Conservation (phyloP, 2,888 invertebrate genomes). For the Halocaridina rubra region DNA sequence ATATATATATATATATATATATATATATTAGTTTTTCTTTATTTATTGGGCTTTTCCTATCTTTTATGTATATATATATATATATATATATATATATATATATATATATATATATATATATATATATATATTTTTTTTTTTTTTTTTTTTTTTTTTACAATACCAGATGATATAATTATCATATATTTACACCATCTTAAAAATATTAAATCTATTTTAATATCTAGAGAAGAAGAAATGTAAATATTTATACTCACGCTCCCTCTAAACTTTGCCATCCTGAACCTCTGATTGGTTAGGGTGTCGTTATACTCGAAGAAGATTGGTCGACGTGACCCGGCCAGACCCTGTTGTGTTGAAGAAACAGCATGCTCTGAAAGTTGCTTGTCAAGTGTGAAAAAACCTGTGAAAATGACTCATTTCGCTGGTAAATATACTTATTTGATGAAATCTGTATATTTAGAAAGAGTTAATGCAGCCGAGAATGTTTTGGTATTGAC, state of each 20-base stretch:
- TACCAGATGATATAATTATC: background rate
- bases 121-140: background rate
- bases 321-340: no score
- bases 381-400: no score
- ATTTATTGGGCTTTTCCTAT: background rate
- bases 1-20: slow-evolving; percentile 20
- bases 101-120: background rate
- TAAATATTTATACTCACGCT: slow-evolving; percentile 20
- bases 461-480: background rate
- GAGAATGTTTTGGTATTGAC: no score
- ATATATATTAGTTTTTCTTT: background rate
- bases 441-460: background rate
- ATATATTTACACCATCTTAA: background rate
- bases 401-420: slow-evolving; percentile 13
- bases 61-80: background rate
- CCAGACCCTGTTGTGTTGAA: background rate
- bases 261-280: background rate
- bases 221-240: background rate
- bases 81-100: background rate
- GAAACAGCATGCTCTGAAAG: slow-evolving; percentile 14
- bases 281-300: background rate
- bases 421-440: slow-evolving; percentile 1
- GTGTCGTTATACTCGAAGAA: no score
- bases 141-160: background rate
- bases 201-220: background rate